Evolutionary conservation across 1,140 invertebrate genomes (phyloP).

Genomic region (Aphidius ervi): DNA sequence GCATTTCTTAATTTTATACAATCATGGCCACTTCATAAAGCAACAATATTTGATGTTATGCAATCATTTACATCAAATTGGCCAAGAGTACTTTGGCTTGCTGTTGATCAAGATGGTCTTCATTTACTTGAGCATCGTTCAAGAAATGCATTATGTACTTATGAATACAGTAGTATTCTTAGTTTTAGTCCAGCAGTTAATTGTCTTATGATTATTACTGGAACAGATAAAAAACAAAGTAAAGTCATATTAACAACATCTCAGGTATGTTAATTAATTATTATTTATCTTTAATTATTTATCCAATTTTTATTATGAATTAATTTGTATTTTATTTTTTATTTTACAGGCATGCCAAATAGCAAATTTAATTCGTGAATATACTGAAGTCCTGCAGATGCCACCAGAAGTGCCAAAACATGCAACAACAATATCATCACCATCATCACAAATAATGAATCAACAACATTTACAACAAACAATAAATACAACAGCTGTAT

Average conservation of each 20-base stretch:
- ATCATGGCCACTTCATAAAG: slow-evolving; percentile 87
- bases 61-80: slow-evolving; percentile 96
- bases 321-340: too few relatives aligned
- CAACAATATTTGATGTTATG: slow-evolving; percentile 93
- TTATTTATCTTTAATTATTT: neutral
- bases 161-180: slow-evolving; percentile 81
- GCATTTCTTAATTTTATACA: slow-evolving; percentile 91
- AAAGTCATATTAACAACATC: slow-evolving; percentile 86
- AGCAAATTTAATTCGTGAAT: slow-evolving; percentile 87
- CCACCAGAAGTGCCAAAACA: slow-evolving; percentile 45
- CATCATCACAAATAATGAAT: slow-evolving; percentile 39
- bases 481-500: slow-evolving; percentile 28
- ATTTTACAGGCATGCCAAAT: slow-evolving; percentile 82
- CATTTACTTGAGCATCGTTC: slow-evolving; percentile 85
- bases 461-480: slow-evolving; percentile 43
- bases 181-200: slow-evolving; percentile 85
- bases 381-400: slow-evolving; percentile 72
- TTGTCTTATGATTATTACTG: slow-evolving; percentile 86
- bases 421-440: slow-evolving; percentile 41
- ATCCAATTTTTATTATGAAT: too few relatives aligned
- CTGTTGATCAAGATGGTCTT: slow-evolving; percentile 88
- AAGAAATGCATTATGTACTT: slow-evolving; percentile 81
- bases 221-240: slow-evolving; percentile 80
- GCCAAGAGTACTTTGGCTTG: slow-evolving; percentile 86
- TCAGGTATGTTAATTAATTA: slow-evolving; percentile 58